Evolutionary conservation across 2,797 vertebrate genomes (phyloP).

Genomic region (Melopsittacus undulatus): DNA sequence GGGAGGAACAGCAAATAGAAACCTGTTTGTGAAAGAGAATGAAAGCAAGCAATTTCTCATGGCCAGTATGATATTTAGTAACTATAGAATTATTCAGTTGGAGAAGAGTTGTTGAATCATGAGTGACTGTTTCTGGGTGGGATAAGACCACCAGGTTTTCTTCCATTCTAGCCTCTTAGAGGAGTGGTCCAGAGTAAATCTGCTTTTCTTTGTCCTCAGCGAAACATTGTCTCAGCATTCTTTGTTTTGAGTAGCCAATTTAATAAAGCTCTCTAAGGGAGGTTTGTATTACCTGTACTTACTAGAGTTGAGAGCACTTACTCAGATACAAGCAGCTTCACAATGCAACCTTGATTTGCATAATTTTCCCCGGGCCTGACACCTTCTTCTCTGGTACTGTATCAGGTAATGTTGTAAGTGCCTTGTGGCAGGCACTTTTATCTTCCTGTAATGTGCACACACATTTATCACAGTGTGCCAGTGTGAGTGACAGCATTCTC

Average conservation of each 20-base stretch:
- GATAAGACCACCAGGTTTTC: not conserved
- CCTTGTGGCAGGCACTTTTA: not conserved
- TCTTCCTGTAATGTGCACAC: rapidly evolving
- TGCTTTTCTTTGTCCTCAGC: not conserved
- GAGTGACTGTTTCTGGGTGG: not conserved
- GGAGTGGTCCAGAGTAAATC: not conserved
- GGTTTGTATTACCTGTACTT: not conserved
- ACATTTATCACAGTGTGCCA: rapidly evolving
- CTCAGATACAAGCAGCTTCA: not conserved
- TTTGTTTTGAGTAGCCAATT: not conserved
- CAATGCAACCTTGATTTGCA: not conserved
- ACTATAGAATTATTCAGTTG: not conserved
- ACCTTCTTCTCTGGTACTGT: not conserved
- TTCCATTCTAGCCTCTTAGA: not conserved
- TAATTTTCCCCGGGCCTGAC: not conserved
- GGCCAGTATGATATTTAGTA: not conserved
- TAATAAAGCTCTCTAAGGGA: not conserved
- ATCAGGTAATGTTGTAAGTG: not conserved
- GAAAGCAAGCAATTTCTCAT: not conserved
- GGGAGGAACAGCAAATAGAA: not conserved
- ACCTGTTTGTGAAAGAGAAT: not conserved
- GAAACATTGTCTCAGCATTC: not conserved
- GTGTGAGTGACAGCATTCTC: rapidly evolving
- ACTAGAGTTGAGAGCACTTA: not conserved
- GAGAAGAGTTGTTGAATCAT: not conserved